Evolutionary conservation across 1,140 invertebrate genomes (phyloP), one percentile per base, ranked within the genome.

Genomic region (Sitophilus oryzae): DNA sequence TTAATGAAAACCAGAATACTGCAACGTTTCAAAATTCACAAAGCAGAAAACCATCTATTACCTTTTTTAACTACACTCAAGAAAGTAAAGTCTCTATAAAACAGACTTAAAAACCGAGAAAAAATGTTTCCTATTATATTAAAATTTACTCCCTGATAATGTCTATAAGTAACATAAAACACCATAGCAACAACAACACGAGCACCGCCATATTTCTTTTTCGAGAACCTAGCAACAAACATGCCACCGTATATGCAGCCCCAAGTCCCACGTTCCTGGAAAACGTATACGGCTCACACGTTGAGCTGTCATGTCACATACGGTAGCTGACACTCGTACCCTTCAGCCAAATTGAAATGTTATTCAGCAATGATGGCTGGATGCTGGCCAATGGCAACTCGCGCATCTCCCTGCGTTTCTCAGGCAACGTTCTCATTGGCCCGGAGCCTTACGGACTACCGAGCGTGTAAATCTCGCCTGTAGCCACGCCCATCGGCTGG

Each of bases 251-350:
- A 40, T 20, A 40, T 11, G n/a, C n/a, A n/a, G n/a, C n/a, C n/a
- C n/a, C n/a, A n/a, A n/a, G 42, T 47, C 54, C 57, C 61, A 53
- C 57, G 63, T 61, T 57, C 57, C 61, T 61, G 60, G 42, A 41
- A 66, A 36, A 55, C 18, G 41, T 19, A 52, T 25, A 44, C 40
- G 30, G 45, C 52, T 61, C 59, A 62, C 64, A 66, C 61, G 59
- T 48, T 52, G 52, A 60, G 61, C 67, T 69, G 67, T 69, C 67
- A 67, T 67, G 67, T 67, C 65, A 66, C 66, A 67, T 61, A 65
- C 66, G 59, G 63, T 67, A 67, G 64, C 66, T 65, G 66, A 68
- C 66, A 69, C 59, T 63, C 64, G 64, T 67, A 66, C 60, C 65
- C 64, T 69, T 69, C 62, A 56, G 58, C 22, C 42, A 52, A 62